These are phyloP conservation scores for Sus cebifrons DNA, from an alignment of 2,797 vertebrate species.

Conservation along the genomic window DNA sequence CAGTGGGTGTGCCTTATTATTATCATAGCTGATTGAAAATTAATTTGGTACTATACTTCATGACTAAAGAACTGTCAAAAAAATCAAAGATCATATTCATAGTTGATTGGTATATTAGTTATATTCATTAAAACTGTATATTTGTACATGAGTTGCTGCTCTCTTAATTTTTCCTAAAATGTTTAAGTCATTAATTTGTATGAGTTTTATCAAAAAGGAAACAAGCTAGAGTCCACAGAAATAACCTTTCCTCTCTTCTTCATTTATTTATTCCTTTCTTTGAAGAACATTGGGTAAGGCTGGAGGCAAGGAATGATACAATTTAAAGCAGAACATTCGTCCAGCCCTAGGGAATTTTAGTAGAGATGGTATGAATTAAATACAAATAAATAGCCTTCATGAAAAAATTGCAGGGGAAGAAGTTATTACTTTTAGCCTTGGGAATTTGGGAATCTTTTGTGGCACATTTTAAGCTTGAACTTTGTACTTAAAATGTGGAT, in stretches of 20 bases:
- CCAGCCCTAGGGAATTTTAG: neutral
- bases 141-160: conserved; percentile 46
- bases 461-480: conserved; percentile 60
- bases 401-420: neutral
- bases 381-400: conserved; percentile 23
- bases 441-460: conserved; percentile 20
- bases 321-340: conserved; percentile 28
- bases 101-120: neutral
- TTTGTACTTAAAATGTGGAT: conserved; percentile 29
- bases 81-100: conserved; percentile 29
- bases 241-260: conserved; percentile 20
- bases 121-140: conserved; percentile 27
- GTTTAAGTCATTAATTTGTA: conserved; percentile 54
- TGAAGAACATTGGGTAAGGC: conserved; percentile 41
- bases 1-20: conserved; percentile 21
- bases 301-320: neutral
- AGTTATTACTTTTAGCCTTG: conserved; percentile 5
- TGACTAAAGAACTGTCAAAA: conserved; percentile 25
- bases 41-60: conserved; percentile 41
- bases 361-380: conserved; percentile 38
- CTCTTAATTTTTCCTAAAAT: conserved; percentile 34
- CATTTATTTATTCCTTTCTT: conserved; percentile 13
- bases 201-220: conserved; percentile 35
- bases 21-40: conserved; percentile 51
- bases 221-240: conserved; percentile 6